Evolutionary conservation across 2,113 vertebrate genomes (phyloP).

Genomic region (Grus americana): DNA sequence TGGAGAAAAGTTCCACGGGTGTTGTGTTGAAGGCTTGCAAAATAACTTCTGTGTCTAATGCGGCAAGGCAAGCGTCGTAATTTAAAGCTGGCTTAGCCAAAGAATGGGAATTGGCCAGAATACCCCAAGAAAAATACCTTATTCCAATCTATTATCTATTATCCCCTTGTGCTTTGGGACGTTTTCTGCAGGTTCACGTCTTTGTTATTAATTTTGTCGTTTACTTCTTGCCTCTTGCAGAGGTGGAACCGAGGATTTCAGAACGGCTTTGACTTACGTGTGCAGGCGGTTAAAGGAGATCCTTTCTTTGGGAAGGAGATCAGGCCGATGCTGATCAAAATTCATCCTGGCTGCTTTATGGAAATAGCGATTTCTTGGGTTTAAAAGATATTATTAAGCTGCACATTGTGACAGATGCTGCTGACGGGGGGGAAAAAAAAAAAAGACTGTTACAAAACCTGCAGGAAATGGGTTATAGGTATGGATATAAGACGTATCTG

Average conservation of each 20-base stretch:
- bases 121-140: not conserved
- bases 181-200: not conserved
- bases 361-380: conserved; percentile 64
- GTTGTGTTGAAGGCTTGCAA: not conserved
- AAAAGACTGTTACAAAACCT: conserved; percentile 51
- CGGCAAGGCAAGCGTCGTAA: not conserved
- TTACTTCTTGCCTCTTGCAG: conserved; percentile 12
- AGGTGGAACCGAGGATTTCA: not conserved
- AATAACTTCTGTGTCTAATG: not conserved
- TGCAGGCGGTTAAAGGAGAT: not conserved
- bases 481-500: conserved; percentile 34
- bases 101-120: not conserved
- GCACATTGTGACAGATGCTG: conserved; percentile 64
- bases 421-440: conserved; percentile 30
- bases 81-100: not conserved
- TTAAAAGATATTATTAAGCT: conserved; percentile 62
- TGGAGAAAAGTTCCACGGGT: not conserved
- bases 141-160: not conserved
- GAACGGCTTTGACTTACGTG: not conserved
- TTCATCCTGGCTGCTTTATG: conserved; percentile 59
- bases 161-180: not conserved
- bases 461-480: conserved; percentile 32
- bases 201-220: conserved; percentile 38
- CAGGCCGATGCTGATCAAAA: conserved; percentile 66
- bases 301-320: conserved; percentile 39